Base-by-base conservation (phyloP, 2,797 vertebrate species). In the Okamejei kenojei region DNA sequence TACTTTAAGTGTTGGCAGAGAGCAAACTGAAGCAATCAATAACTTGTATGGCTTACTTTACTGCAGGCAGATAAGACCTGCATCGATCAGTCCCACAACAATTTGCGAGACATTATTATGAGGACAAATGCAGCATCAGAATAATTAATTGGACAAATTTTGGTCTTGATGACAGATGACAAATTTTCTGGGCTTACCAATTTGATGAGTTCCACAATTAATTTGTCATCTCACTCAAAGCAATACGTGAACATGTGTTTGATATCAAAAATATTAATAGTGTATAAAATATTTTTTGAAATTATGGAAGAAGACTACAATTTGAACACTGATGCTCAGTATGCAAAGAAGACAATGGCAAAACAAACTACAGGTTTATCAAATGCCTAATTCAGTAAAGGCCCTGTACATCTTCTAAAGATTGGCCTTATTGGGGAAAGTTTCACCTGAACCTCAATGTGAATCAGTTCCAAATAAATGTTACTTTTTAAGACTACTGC, bases 41-140 rank as follows among this genome's bases (percentile, higher is more conserved):
- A 63, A 32, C 61, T 88, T 88, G n/a, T 88, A 65, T 86, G 61
- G 19, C 63, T 88, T 65, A 88, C 84, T 65, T 88, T 61, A 63
- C 26, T 26, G 10, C 61, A 45, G 54, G 45, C 54, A 63, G 82
- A n/a, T 11, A 74, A 35, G 84, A 65, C 84, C 58, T n/a, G 21
- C 84, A 88, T 8, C 15, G 65, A 21, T 58, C 13, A n/a, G 26
- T 4, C 26, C 6, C 58, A 15, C 54, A 32, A 65, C 35, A 32
- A 29, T 63, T 86, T 86, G 54, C 19, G 61, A 63, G n/a, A 32
- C n/a, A 65, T 2, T 88, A n/a, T 86, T 88, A 13, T 65, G 61
- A 63, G n/a, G 23, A 4, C 29, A 45, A 61, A 61, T 32, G 61
- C 61, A 65, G n/a, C 61, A 88, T 61, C 29, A 84, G 82, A 86